A percentile compares a stretch with the other conserved stretches of the same genome.
phyloP scores from a whole-genome alignment of 2,888 invertebrate species.

The Bimastos eiseni region DNA sequence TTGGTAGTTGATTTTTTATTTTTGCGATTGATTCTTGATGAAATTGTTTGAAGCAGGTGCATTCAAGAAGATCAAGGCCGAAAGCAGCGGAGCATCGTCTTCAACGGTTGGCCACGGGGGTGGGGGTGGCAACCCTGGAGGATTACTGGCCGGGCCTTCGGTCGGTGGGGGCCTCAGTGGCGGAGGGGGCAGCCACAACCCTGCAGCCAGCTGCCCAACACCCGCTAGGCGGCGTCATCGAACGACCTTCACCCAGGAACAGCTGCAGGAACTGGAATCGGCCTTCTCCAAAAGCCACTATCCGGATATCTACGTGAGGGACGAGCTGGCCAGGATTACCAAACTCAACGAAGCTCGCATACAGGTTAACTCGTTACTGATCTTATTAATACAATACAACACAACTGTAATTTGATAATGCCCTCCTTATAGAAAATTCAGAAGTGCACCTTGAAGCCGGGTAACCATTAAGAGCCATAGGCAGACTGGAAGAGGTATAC shows the following conservation, averaged over 20 bases:
- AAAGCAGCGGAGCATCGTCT: neutral
- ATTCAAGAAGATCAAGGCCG: slow-evolving; percentile 28
- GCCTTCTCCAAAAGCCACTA: slow-evolving; percentile 99
- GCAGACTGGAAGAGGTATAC: no score
- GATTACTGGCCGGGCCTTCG: neutral
- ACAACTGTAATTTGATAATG: no score
- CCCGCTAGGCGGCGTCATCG: slow-evolving; percentile 94
- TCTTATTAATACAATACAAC: neutral
- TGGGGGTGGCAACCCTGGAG: neutral
- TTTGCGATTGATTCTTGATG: neutral
- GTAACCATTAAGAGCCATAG: no score
- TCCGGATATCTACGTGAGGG: slow-evolving; percentile 98
- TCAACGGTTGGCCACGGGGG: neutral
- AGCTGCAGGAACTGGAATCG: slow-evolving; percentile 87
- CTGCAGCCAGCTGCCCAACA: slow-evolving; percentile 78
- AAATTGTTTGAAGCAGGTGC: slow-evolving; percentile 21
- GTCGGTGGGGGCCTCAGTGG: slow-evolving; percentile 14
- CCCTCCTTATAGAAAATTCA: no score
- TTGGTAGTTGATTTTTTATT: neutral
- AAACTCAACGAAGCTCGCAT: slow-evolving; percentile 99
- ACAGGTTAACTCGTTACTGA: slow-evolving; percentile 81
- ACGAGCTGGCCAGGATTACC: slow-evolving; percentile 96
- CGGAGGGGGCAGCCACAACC: slow-evolving; percentile 69
- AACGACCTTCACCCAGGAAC: slow-evolving; percentile 95
- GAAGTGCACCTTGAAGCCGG: no score